A percentile compares a stretch with the other conserved stretches of the same genome.
Evolutionary conservation across 2,888 invertebrate species (phyloP).

Genomic region (Drosophila formosana): DNA sequence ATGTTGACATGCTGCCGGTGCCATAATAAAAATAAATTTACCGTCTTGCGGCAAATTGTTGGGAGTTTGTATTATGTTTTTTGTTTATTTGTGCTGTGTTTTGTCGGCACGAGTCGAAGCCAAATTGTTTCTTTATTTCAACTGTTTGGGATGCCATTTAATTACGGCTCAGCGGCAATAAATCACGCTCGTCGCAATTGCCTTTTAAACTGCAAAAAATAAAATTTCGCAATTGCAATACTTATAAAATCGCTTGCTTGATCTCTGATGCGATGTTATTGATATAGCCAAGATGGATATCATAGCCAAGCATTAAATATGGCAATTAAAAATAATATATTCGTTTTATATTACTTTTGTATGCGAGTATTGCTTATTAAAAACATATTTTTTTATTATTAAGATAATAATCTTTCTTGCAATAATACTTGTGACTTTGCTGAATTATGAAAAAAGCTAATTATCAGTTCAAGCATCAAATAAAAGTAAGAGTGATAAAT

Average conservation of each 20-base stretch:
- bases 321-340: constrained; percentile 6
- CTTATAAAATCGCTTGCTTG: not conserved
- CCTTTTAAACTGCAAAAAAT: constrained; percentile 1
- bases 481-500: not conserved
- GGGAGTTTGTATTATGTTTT: constrained; percentile 12
- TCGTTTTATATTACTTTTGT: not conserved
- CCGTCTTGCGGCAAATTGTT: constrained; percentile 41
- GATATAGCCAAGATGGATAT: constrained; percentile 1
- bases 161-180: constrained; percentile 31
- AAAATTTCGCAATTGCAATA: constrained; percentile 7
- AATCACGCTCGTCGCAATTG: constrained; percentile 34
- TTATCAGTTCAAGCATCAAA: not conserved
- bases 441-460: no score
- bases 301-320: not conserved
- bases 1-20: constrained; percentile 55
- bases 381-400: no score
- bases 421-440: no score
- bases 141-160: constrained; percentile 34
- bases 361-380: not conserved
- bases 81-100: constrained; percentile 3
- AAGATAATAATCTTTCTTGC: no score
- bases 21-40: constrained; percentile 59
- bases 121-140: constrained; percentile 19
- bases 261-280: not conserved
- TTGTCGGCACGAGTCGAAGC: constrained; percentile 50